phyloP scores from a whole-genome alignment of 2,888 invertebrate genomes.

The Eupithecia dodoneata region DNA sequence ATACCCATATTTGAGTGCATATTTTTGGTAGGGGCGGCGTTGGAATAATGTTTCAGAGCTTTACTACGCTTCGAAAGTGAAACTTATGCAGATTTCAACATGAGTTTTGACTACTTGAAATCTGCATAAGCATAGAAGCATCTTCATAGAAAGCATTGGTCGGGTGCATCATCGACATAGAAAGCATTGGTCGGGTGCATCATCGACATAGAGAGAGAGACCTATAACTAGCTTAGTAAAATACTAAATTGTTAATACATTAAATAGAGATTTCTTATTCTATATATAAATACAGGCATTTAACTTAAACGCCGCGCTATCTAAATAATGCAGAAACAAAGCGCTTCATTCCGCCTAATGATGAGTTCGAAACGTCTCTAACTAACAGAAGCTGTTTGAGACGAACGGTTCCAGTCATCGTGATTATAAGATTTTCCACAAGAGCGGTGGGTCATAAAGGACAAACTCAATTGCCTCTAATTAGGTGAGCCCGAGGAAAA shows the following conservation, averaged over 20 bases:
- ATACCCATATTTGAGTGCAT: no score
- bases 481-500: not conserved
- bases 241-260: no score
- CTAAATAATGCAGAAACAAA: not conserved
- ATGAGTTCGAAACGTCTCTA: not conserved
- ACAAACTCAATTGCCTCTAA: conserved; percentile 1
- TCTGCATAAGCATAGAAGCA: no score
- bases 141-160: no score
- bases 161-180: no score
- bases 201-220: no score
- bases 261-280: no score
- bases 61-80: not conserved
- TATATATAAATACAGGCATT: not conserved
- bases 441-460: not conserved
- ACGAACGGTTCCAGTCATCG: not conserved
- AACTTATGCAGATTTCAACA: not conserved
- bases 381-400: not conserved
- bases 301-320: not conserved
- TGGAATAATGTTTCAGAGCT: no score
- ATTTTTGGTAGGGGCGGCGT: no score
- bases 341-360: not conserved
- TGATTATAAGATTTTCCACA: not conserved
- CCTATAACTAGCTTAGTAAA: no score
- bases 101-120: not conserved
- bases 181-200: no score